Conservation (phyloP, 2,797 vertebrate genomes). For the Gymnopithys bicolor region DNA sequence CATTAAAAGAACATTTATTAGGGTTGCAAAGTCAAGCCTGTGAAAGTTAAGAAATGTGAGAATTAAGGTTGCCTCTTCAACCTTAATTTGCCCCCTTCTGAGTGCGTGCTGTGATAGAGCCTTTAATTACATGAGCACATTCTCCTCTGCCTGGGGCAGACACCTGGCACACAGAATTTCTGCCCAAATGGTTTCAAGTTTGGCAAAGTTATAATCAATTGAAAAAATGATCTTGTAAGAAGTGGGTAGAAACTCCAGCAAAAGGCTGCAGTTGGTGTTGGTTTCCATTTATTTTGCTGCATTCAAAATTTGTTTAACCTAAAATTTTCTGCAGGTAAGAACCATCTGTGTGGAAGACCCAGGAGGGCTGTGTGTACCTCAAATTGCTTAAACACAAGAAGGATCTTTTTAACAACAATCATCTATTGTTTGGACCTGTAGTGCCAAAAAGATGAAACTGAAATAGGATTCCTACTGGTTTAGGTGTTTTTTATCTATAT, state of each 20-base stretch:
- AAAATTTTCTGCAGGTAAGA: neutral
- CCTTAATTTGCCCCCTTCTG: constrained; percentile 65
- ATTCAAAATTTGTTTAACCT: neutral
- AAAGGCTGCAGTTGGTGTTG: neutral
- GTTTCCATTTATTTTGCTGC: neutral
- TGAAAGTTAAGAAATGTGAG: constrained; percentile 39
- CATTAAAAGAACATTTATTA: constrained; percentile 36
- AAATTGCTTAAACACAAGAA: neutral
- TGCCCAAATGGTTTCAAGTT: constrained; percentile 29
- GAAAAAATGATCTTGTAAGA: neutral
- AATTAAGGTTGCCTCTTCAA: constrained; percentile 61
- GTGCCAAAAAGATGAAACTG: neutral
- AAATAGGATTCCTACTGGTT: neutral
- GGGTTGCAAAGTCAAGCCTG: constrained; percentile 50
- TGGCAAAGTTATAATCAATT: neutral
- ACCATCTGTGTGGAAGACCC: neutral
- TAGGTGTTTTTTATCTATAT: neutral
- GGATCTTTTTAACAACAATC: neutral
- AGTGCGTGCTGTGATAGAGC: constrained; percentile 11
- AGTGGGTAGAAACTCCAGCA: neutral
- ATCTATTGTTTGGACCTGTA: neutral
- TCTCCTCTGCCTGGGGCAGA: constrained; percentile 53
- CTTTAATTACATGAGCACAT: constrained; percentile 63
- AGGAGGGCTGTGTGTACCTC: neutral
- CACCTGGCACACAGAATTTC: constrained; percentile 55